Evolutionary conservation across 2,797 vertebrate species (phyloP).

Genomic region (Sebastes nivosus): DNA sequence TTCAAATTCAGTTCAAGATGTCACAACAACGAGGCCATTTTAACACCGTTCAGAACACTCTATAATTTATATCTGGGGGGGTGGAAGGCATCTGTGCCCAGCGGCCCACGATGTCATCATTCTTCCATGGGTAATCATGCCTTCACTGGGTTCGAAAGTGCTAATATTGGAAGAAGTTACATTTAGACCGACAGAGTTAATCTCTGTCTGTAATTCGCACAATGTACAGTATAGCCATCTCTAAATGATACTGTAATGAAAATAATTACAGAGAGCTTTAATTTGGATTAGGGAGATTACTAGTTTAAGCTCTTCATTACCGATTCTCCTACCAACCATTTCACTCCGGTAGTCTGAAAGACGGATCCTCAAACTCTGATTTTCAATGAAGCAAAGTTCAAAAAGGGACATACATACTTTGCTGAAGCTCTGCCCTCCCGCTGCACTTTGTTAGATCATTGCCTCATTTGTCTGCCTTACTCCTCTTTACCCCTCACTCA

Average conservation of each 20-base stretch:
- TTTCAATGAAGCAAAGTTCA: constrained; percentile 8
- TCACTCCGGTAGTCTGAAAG: neutral
- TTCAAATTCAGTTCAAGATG: neutral
- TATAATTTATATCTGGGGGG: neutral
- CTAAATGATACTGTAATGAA: constrained; percentile 46
- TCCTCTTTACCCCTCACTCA: constrained; percentile 9
- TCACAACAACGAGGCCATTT: neutral
- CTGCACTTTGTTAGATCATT: constrained; percentile 55
- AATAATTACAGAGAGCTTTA: constrained; percentile 58
- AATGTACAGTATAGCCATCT: neutral
- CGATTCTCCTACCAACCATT: constrained; percentile 40
- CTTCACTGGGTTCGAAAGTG: neutral
- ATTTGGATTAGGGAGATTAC: constrained; percentile 64
- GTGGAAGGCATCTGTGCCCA: neutral
- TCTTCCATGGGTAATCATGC: neutral
- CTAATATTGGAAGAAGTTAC: neutral
- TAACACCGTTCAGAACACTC: neutral
- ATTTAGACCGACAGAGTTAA: neutral
- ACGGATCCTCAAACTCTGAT: constrained; percentile 5
- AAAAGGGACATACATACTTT: constrained; percentile 15
- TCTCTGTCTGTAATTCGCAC: neutral
- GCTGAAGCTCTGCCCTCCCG: constrained; percentile 8
- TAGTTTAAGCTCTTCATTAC: constrained; percentile 61
- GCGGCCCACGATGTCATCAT: neutral
- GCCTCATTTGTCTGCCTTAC: constrained; percentile 43